Percentiles rank a stretch among this genome's conserved stretches.
Conservation (phyloP, 2,888 invertebrate genomes). For the Argyresthia albistria region DNA sequence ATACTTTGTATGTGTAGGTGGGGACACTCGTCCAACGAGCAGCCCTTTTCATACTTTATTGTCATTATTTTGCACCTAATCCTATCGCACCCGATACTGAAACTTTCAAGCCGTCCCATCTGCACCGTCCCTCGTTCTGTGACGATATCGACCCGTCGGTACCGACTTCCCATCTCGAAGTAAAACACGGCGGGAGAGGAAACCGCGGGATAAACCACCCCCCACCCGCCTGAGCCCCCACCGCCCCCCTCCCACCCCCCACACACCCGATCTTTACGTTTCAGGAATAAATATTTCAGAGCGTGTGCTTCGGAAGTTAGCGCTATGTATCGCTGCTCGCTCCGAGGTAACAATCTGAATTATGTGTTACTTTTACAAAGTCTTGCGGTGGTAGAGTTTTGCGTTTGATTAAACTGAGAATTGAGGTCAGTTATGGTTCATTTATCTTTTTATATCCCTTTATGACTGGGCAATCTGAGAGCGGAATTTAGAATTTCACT, state of each 20-base stretch:
- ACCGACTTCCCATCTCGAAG: constrained; percentile 72
- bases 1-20: too few species aligned
- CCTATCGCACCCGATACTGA: background rate
- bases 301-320: constrained; percentile 71
- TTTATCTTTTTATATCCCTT: too few species aligned
- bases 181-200: constrained; percentile 71
- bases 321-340: constrained; percentile 59
- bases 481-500: too few species aligned
- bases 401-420: too few species aligned
- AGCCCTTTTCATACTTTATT: too few species aligned
- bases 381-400: too few species aligned
- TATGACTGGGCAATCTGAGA: too few species aligned
- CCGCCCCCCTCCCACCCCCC: constrained; percentile 21
- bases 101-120: background rate
- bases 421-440: too few species aligned
- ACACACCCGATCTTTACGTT: constrained; percentile 65
- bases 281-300: constrained; percentile 73
- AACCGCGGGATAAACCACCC: constrained; percentile 70
- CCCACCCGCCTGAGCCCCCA: constrained; percentile 15
- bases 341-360: constrained; percentile 60
- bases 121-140: constrained; percentile 29
- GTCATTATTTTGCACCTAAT: background rate
- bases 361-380: constrained; percentile 4
- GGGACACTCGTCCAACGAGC: too few species aligned
- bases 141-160: constrained; percentile 65